These are phyloP conservation scores for Rhingia campestris DNA, from an alignment of 2,888 invertebrate species.

Conservation along the genomic window DNA sequence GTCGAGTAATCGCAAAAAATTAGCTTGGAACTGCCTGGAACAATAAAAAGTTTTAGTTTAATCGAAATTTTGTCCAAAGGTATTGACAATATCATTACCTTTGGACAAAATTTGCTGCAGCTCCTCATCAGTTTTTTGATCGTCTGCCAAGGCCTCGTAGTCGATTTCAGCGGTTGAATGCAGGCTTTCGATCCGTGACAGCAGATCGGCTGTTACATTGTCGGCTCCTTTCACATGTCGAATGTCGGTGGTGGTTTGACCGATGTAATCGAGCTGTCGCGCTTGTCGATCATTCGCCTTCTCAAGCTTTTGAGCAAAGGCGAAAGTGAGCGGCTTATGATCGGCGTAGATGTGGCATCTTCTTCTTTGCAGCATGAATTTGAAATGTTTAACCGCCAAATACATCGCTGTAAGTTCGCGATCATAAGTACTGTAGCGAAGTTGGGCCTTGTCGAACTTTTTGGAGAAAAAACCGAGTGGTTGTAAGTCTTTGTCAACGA, in stretches of 20 bases:
- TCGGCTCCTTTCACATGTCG: conserved; percentile 62
- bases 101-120: conserved; percentile 23
- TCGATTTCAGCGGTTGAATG: conserved; percentile 3
- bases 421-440: too few species aligned
- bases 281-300: conserved; percentile 57
- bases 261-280: conserved; percentile 60
- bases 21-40: conserved; percentile 10
- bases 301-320: too few species aligned
- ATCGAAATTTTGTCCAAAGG: conserved; percentile 24
- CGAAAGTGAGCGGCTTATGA: too few species aligned
- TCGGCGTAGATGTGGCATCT: too few species aligned
- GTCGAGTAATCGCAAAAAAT: conserved; percentile 47
- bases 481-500: too few species aligned
- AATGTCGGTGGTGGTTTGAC: conserved; percentile 70
- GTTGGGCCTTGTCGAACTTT: too few species aligned
- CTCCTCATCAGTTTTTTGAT: conserved; percentile 54
- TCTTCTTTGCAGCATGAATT: too few species aligned
- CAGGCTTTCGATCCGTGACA: conserved; percentile 67
- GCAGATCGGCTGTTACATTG: conserved; percentile 64
- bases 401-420: too few species aligned
- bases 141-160: too few species aligned
- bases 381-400: too few species aligned
- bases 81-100: too few species aligned
- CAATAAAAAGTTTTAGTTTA: conserved; percentile 20
- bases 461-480: too few species aligned